Conservation (phyloP, 2,888 invertebrate genomes). For the Amiota communis region DNA sequence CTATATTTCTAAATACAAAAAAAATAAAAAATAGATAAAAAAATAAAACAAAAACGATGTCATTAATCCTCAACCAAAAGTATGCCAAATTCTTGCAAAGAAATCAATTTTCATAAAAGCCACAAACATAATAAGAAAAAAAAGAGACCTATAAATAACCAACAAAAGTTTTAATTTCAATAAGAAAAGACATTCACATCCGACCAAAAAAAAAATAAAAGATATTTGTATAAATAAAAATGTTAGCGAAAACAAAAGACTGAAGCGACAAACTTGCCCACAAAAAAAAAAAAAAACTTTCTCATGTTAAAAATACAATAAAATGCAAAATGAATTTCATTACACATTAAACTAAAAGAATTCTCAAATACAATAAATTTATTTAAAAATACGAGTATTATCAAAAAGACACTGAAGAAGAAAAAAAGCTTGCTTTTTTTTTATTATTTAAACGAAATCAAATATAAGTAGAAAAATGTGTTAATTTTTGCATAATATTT, state of each 20-base stretch:
- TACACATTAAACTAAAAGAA: background rate
- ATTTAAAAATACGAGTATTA: background rate
- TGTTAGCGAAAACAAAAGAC: slow-evolving; percentile 54
- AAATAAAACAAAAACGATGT: background rate
- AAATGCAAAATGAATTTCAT: slow-evolving; percentile 37
- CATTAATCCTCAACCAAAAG: background rate
- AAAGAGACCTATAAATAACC: slow-evolving; percentile 43
- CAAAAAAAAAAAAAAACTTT: slow-evolving; percentile 53
- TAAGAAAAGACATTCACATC: slow-evolving; percentile 37
- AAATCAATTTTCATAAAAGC: slow-evolving; percentile 49
- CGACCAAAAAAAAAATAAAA: slow-evolving; percentile 27
- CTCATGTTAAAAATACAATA: slow-evolving; percentile 43
- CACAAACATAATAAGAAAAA: slow-evolving; percentile 31
- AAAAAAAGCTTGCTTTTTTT: too few species aligned
- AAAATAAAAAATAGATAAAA: background rate
- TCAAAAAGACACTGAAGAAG: background rate
- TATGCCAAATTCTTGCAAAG: slow-evolving; percentile 49
- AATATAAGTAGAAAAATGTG: background rate
- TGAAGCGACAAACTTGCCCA: slow-evolving; percentile 58
- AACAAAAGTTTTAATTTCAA: slow-evolving; percentile 13
- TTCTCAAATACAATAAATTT: background rate
- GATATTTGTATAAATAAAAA: background rate
- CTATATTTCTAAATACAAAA: background rate
- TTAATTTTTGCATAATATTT: slow-evolving; percentile 9
- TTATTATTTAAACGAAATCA: background rate